Evolutionary conservation across 2,888 invertebrate genomes (phyloP), one percentile per base, ranked within the genome.

Genomic region (Euproctis similis): DNA sequence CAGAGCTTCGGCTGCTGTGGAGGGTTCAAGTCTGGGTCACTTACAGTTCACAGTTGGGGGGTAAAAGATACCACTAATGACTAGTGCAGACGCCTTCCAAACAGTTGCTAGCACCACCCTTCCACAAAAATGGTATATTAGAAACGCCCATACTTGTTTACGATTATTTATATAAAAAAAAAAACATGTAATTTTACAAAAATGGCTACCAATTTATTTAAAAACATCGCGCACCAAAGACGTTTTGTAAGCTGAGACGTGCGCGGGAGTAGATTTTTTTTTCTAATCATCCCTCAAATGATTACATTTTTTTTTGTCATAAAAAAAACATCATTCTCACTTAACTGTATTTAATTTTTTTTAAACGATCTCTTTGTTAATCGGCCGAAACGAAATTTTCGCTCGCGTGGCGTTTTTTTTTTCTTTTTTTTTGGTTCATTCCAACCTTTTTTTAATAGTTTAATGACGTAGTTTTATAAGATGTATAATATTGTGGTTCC

Each of bases 101-200:
- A 55, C 46, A 62, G 70, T 56, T 62, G 59, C 62, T 34, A 44
- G 57, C 48, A 53, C n/a, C 69, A 61, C 60, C 73, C 70, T 62
- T 56, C 36, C 49, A 50, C 53, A 53, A 58, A 59, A 59, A 58
- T 56, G 51, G 50, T 53, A 49, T 53, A 70, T 75, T 66, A 68
- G 62, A 53, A 69, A 73, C 76, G 73, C 77, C 78, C 70, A 54
- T 69, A 55, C 54, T 59, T 54, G 52, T 53, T 47, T 53, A 52
- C 45, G 55, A 55, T 60, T 58, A 60, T 62, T 59, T n/a, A n/a
- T n/a, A n/a, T n/a, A n/a, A n/a, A n/a, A n/a, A n/a, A n/a, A 64
- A 54, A 57, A 57, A 67, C 73, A 60, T 75, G 70, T 78, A 73
- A 78, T 77, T 73, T 74, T 62, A 55, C 59, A 55, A 68, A n/a